Evolutionary conservation across 2,797 vertebrate species (phyloP), one percentile per base, ranked within the genome.

Genomic region (Bradypodion ventrale): DNA sequence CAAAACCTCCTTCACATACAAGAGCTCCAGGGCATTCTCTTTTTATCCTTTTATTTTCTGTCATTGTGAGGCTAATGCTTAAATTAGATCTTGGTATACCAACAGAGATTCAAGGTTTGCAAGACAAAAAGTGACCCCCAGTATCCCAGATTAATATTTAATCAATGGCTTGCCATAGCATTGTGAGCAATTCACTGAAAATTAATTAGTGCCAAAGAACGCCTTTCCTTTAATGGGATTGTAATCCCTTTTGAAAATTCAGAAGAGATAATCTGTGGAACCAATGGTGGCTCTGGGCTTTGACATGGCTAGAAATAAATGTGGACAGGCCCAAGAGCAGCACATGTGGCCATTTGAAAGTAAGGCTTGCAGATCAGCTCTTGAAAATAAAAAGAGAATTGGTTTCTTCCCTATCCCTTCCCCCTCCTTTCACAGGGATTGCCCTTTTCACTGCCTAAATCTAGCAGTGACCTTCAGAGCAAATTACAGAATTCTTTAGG

Each of bases 161-260:
- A 93, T 91, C 44, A 65, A 87, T 77, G 63, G 78, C 62, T 89
- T 80, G 75, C 81, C n/a, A 66, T 60, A 66, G 65, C 56, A 75
- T 42, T 90, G 74, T 85, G 91, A 86, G 88, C 80, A 87, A 87
- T 82, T 69, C 77, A 78, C 78, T 79, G 86, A 92, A 94, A 89
- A 93, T 92, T 91, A 91, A 92, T 93, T 92, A 91, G 91, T 77
- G 87, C 29, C 56, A 92, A 89, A 92, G 91, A n/a, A 92, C 75
- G 78, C 91, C 87, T 92, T 82, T 87, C 84, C 91, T 94, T 93
- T 93, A 93, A 91, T 92, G 87, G 88, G 46, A 84, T 63, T 88
- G 68, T 92, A 90, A 94, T 94, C 86, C 90, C 87, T 93, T 95
- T 93, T 93, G 85, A 92, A 95, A 91, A 91, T 92, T 85, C 85